Percentiles rank a stretch among this genome's conserved stretches.
These are phyloP conservation scores for Cotesia vestalis DNA, from an alignment of 1,140 invertebrate genomes.

Conservation along the genomic window DNA sequence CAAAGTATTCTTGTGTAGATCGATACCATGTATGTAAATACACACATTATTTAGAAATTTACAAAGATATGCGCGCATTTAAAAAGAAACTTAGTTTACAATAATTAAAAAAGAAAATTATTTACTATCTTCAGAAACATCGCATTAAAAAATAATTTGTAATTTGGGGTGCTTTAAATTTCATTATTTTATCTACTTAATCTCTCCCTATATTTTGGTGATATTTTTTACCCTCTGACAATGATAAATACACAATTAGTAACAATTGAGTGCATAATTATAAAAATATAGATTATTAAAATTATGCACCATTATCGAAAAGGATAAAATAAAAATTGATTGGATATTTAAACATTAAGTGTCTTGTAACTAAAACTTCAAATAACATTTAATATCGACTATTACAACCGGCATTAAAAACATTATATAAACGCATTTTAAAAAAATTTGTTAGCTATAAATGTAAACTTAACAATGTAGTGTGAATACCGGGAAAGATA, in stretches of 20 bases:
- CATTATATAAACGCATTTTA: slow-evolving; percentile 36
- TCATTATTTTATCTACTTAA: neutral
- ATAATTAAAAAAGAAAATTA: neutral
- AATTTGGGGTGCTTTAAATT: slow-evolving; percentile 17
- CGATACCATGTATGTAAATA: no score
- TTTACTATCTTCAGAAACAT: neutral
- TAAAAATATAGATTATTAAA: slow-evolving; percentile 6
- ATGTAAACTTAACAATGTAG: slow-evolving; percentile 65
- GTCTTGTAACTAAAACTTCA: slow-evolving; percentile 31
- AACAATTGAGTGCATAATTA: slow-evolving; percentile 29
- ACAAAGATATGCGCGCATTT: no score
- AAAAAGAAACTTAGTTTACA: no score
- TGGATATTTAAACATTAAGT: slow-evolving; percentile 18
- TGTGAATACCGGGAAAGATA: slow-evolving; percentile 44
- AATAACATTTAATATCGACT: slow-evolving; percentile 40
- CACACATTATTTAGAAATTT: no score
- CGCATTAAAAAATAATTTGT: neutral
- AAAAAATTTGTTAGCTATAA: slow-evolving; percentile 60
- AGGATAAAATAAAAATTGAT: neutral
- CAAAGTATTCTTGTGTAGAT: no score
- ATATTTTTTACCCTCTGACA: slow-evolving; percentile 39
- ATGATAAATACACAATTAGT: slow-evolving; percentile 24
- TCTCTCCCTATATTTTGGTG: slow-evolving; percentile 5
- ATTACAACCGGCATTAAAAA: slow-evolving; percentile 29
- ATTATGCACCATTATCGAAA: slow-evolving; percentile 1